Base-by-base conservation (phyloP, 2,888 invertebrate species). In the Serrognathus titanus region DNA sequence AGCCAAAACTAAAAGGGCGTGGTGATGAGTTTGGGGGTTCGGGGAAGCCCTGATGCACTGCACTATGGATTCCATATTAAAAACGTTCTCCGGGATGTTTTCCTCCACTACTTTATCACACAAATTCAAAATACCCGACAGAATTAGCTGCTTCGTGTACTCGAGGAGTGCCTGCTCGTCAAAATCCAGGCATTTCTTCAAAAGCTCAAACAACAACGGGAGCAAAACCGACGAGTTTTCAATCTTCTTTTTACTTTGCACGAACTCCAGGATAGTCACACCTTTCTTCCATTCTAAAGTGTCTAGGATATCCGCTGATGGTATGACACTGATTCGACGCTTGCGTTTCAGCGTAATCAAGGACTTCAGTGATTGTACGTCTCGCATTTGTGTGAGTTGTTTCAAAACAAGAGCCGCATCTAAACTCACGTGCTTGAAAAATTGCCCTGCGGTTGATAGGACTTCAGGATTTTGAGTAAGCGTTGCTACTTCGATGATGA, bases 11-110 rank as follows among this genome's bases (percentile, higher is more conserved):
- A 94, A 81, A 53, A 98, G 79, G 0, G 97, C 94, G 69, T 96
- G 94, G 68, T 97, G 92, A 71, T 98, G 97, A 0, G 97, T 96
- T 77, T 97, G 96, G 0, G 96, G 96, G 77, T 96, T 96, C 70
- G 90, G 89, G 0, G 96, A 94, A 2, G 88, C 88, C 13, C 97
- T 83, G 51, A 98, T 89, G 68, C 94, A 95, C 66, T 93, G 90
- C 0, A 97, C 93, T 2, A 94, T 83, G 31, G 88, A 70, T 66
- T 92, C 92, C 39, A 94, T 86, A 62, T 90, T 86, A 55, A 83
- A 78, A 53, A 75, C 69, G 31, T 76, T 77, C 48, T 80, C 77
- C 0, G 83, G 81, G 20, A 84, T 70, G 8, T 79, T 76, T 53
- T 82, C 81, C 0, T 82, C 70, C 40, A 46, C 10, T 8, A 81